phyloP scores from a whole-genome alignment of 2,888 invertebrate genomes.

The Hemithea aestivaria region DNA sequence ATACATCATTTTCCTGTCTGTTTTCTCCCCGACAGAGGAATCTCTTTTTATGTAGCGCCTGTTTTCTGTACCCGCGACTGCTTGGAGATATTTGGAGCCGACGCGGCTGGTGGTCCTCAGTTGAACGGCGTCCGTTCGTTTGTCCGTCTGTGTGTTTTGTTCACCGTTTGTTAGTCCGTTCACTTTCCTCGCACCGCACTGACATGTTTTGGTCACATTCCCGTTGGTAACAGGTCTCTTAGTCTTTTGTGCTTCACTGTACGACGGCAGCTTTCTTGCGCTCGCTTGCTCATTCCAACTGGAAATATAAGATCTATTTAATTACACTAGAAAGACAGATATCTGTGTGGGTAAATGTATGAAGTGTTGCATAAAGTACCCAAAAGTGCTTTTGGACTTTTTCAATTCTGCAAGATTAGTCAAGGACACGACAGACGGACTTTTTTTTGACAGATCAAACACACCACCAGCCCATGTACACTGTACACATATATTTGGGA shows the following conservation, averaged over 20 bases:
- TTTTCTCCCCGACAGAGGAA: constrained; percentile 60
- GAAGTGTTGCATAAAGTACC: too few species aligned
- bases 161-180: constrained; percentile 53
- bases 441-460: too few species aligned
- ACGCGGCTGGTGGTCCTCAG: constrained; percentile 69
- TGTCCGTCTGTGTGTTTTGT: constrained; percentile 42
- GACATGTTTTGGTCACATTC: constrained; percentile 58
- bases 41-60: constrained; percentile 62
- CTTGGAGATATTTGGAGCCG: constrained; percentile 71
- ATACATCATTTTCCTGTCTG: constrained; percentile 52
- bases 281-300: constrained; percentile 79
- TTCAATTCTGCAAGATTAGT: too few species aligned
- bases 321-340: too few species aligned
- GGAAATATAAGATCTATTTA: constrained; percentile 20
- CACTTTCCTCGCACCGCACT: constrained; percentile 67
- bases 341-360: too few species aligned
- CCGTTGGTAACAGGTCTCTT: constrained; percentile 69
- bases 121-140: constrained; percentile 50
- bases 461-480: too few species aligned
- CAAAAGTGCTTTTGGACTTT: too few species aligned
- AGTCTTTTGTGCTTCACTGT: constrained; percentile 77
- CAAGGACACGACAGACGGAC: too few species aligned
- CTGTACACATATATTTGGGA: too few species aligned
- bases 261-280: constrained; percentile 73
- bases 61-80: constrained; percentile 57